A percentile compares a stretch with the other conserved stretches of the same genome.
phyloP scores from a whole-genome alignment of 2,113 vertebrate genomes.

The Limanda limanda region DNA sequence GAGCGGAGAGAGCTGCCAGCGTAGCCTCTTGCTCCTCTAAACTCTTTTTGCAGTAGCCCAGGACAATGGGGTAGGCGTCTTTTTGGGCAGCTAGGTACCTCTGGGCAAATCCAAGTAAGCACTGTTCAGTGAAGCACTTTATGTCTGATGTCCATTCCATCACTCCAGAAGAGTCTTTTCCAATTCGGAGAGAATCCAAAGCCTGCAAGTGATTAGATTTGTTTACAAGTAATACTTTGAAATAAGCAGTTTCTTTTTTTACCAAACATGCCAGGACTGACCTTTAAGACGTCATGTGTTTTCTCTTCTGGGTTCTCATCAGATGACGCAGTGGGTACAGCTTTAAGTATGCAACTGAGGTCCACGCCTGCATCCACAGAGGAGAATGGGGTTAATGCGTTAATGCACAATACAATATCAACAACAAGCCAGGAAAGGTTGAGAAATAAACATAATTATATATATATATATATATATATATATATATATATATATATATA shows the following conservation, averaged over 20 bases:
- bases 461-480: no score
- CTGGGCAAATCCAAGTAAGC: conserved; percentile 84
- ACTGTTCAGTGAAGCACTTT: conserved; percentile 83
- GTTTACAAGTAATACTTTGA: neutral
- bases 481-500: no score
- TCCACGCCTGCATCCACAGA: conserved; percentile 87
- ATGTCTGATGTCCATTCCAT: conserved; percentile 63
- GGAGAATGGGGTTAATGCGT: neutral
- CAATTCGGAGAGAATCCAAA: conserved; percentile 83
- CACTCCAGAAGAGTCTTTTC: conserved; percentile 43
- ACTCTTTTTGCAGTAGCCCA: conserved; percentile 82
- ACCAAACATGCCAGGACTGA: conserved; percentile 60
- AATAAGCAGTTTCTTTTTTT: neutral
- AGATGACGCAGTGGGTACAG: conserved; percentile 64
- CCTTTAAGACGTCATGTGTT: conserved; percentile 89
- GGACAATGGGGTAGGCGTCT: conserved; percentile 88
- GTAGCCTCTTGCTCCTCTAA: conserved; percentile 52
- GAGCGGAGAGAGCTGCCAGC: conserved; percentile 74
- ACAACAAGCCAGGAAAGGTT: neutral
- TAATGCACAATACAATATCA: conserved; percentile 6
- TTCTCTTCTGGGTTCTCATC: conserved; percentile 75
- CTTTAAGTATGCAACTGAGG: conserved; percentile 91
- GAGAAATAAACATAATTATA: neutral
- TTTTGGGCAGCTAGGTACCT: conserved; percentile 90
- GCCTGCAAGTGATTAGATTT: conserved; percentile 70